phyloP scores from a whole-genome alignment of 2,797 vertebrate species.

The Sebastes vulpes region DNA sequence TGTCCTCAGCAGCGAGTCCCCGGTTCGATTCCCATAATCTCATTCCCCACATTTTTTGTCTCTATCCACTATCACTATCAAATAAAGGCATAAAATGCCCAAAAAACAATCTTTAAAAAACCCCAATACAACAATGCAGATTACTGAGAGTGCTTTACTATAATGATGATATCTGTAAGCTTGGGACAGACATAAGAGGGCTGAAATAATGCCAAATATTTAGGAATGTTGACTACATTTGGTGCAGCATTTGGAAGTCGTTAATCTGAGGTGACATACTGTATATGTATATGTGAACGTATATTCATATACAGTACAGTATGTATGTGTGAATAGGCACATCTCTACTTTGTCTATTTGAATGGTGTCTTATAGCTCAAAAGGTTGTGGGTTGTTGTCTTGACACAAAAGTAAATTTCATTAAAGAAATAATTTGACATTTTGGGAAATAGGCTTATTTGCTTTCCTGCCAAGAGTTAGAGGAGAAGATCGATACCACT shows the following conservation, averaged over 20 bases:
- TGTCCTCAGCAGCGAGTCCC: not conserved
- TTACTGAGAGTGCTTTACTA: not conserved
- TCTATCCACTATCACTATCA: not conserved
- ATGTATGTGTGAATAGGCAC: not conserved
- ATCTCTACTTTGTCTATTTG: not conserved
- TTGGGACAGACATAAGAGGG: not conserved
- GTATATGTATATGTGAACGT: not conserved
- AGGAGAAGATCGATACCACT: not conserved
- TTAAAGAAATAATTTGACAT: not conserved
- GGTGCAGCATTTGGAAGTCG: not conserved
- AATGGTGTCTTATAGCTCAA: not conserved
- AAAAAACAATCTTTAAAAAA: not conserved
- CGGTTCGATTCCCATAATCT: not conserved
- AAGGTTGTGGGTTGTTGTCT: not conserved
- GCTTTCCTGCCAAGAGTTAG: not conserved
- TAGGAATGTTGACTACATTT: not conserved
- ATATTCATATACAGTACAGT: not conserved
- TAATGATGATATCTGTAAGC: not conserved
- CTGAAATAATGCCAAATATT: not conserved
- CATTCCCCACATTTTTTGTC: fast-evolving
- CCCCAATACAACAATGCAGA: not conserved
- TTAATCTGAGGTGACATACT: not conserved
- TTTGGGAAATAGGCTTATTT: not conserved
- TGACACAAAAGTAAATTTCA: not conserved
- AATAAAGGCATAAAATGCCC: not conserved